These are phyloP conservation scores for Nematostella vectensis DNA, from an alignment of 92 coral and sea anemone species.

Conservation along the genomic window DNA sequence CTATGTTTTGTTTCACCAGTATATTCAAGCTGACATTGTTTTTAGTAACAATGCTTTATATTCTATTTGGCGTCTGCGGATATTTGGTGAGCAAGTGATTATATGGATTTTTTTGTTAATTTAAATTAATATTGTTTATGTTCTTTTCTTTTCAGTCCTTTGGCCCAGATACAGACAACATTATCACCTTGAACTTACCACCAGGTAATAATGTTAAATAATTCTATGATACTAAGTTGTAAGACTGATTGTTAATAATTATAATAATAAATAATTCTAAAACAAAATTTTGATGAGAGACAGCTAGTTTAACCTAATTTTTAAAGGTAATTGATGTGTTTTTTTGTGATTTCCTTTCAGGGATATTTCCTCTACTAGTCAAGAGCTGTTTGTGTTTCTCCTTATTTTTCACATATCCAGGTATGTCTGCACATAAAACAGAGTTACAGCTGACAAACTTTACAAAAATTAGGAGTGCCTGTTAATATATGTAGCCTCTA, in stretches of 20 bases:
- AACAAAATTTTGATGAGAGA: too few relatives aligned
- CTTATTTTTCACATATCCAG: conserved; percentile 93
- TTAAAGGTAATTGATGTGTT: too few relatives aligned
- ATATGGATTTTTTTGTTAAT: too few relatives aligned
- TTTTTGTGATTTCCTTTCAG: too few relatives aligned
- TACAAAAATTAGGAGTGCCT: too few relatives aligned
- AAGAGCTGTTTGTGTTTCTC: conserved; percentile 88
- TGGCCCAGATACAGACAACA: conserved; percentile 73
- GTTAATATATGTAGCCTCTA: too few relatives aligned
- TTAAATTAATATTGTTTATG: not conserved
- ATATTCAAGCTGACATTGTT: conserved; percentile 78
- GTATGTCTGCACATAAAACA: conserved; percentile 53
- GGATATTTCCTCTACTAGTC: conserved; percentile 78
- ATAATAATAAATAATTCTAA: not conserved
- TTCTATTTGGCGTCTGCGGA: conserved; percentile 94
- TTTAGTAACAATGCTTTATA: conserved; percentile 71
- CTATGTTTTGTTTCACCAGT: conserved; percentile 42
- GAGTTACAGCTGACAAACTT: too few relatives aligned
- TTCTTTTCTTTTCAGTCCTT: conserved; percentile 61
- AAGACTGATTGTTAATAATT: not conserved
- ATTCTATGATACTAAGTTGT: too few relatives aligned
- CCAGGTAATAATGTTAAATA: conserved; percentile 75
- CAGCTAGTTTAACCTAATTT: too few relatives aligned
- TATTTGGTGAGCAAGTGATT: conserved; percentile 94
- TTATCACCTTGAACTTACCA: conserved; percentile 88